Conservation (phyloP, 2,888 invertebrate species). For the Heliconius charithonia region DNA sequence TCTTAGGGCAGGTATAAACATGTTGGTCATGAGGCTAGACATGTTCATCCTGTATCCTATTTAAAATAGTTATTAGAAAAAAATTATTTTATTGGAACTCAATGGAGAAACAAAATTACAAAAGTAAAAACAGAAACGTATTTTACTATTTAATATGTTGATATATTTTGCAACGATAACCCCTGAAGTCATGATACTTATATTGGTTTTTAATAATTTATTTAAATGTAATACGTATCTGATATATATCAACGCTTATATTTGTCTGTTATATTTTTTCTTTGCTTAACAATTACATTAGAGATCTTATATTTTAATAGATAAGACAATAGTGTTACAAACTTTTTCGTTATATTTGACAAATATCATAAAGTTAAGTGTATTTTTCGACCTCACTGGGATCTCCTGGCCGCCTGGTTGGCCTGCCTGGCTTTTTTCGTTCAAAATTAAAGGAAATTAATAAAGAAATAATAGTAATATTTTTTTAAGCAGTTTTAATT, state of each 20-base stretch:
- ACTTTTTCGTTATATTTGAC: background rate
- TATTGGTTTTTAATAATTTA: background rate
- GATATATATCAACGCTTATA: background rate
- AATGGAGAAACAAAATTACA: background rate
- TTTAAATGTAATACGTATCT: background rate
- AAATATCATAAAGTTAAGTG: background rate
- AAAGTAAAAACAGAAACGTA: background rate
- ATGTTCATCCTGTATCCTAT: slow-evolving; percentile 37
- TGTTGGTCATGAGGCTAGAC: slow-evolving; percentile 28
- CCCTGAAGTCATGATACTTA: slow-evolving; percentile 29
- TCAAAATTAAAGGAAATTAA: too few species aligned
- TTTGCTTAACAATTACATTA: background rate
- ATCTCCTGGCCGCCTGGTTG: too few species aligned
- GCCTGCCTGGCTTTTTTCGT: too few species aligned
- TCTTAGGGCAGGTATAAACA: slow-evolving; percentile 57
- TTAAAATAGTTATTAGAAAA: background rate
- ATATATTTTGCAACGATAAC: slow-evolving; percentile 30
- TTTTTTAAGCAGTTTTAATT: too few species aligned
- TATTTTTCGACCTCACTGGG: too few species aligned
- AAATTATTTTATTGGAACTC: background rate
- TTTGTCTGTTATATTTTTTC: background rate
- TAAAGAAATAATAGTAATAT: too few species aligned
- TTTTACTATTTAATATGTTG: slow-evolving; percentile 30
- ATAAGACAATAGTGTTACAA: background rate
- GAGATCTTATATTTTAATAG: background rate